These are phyloP conservation scores for Pelodytes ibericus DNA, from an alignment of 2,797 vertebrate species.

Conservation along the genomic window DNA sequence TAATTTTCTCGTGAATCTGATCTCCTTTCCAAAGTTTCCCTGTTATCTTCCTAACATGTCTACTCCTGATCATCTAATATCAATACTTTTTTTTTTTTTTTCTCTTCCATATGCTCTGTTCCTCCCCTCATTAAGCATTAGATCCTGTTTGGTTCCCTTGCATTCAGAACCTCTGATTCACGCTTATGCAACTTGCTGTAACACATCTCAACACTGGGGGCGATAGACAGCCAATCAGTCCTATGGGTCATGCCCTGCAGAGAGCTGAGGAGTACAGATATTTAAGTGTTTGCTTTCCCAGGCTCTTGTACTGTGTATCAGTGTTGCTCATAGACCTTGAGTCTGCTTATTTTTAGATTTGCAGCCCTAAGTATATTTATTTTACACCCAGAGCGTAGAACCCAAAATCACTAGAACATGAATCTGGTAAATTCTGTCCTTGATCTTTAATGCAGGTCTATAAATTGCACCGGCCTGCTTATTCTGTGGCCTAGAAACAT, in stretches of 20 bases:
- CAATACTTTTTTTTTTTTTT: background rate
- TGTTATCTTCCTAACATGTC: background rate
- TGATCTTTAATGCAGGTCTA: no score
- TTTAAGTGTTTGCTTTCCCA: slow-evolving; percentile 21
- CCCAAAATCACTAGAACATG: no score
- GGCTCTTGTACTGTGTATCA: background rate
- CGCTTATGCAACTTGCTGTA: slow-evolving; percentile 71
- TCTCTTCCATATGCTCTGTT: slow-evolving; percentile 12
- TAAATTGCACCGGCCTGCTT: no score
- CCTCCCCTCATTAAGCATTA: background rate
- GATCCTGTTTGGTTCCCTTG: slow-evolving; percentile 33
- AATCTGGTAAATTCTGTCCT: no score
- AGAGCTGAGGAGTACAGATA: slow-evolving; percentile 4
- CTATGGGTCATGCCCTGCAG: slow-evolving; percentile 39
- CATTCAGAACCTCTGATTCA: slow-evolving; percentile 46
- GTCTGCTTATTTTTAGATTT: background rate
- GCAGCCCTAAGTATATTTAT: background rate
- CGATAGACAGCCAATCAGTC: slow-evolving; percentile 19
- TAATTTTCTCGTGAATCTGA: no score
- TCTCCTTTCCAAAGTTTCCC: no score
- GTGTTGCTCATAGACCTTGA: background rate
- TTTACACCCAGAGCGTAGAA: no score
- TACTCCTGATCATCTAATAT: background rate
- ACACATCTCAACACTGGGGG: slow-evolving; percentile 62
- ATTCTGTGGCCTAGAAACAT: no score